Conservation (phyloP, 2,797 vertebrate species). For the Sciaenops ocellatus region DNA sequence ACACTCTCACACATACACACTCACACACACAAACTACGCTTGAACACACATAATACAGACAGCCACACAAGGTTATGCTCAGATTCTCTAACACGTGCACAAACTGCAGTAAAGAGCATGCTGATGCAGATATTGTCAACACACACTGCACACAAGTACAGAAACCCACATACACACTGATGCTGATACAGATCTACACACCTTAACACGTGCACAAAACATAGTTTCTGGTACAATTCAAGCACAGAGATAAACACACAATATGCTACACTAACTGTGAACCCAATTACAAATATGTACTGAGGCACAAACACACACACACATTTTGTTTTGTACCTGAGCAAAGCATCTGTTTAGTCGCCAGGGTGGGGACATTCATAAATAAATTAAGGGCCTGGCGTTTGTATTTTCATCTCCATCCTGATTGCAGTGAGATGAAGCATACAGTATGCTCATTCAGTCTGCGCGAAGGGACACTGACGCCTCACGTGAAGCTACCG, state of each 20-base stretch:
- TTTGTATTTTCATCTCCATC: conserved; percentile 52
- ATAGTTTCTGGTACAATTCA: not conserved
- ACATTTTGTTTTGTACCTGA: conserved; percentile 39
- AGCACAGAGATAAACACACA: conserved; percentile 3
- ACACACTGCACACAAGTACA: not conserved
- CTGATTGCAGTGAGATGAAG: conserved; percentile 41
- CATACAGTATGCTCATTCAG: conserved; percentile 47
- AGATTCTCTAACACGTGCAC: not conserved
- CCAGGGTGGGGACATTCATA: conserved; percentile 55
- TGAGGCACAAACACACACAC: not conserved
- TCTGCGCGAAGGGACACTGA: conserved; percentile 6
- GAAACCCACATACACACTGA: not conserved
- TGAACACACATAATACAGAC: not conserved
- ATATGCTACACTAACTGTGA: not conserved
- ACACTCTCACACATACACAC: not conserved
- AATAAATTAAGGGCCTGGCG: conserved; percentile 52
- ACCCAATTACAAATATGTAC: not conserved
- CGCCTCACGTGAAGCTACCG: conserved; percentile 4
- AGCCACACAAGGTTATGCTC: not conserved
- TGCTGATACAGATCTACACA: not conserved
- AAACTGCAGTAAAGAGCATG: not conserved
- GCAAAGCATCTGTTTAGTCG: conserved; percentile 60
- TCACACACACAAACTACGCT: not conserved
- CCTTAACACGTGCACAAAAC: not conserved
- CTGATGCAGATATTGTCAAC: not conserved